Evolutionary conservation across 1,140 invertebrate species (phyloP), one percentile per base, ranked within the genome.

Genomic region (Diorhabda sublineata): DNA sequence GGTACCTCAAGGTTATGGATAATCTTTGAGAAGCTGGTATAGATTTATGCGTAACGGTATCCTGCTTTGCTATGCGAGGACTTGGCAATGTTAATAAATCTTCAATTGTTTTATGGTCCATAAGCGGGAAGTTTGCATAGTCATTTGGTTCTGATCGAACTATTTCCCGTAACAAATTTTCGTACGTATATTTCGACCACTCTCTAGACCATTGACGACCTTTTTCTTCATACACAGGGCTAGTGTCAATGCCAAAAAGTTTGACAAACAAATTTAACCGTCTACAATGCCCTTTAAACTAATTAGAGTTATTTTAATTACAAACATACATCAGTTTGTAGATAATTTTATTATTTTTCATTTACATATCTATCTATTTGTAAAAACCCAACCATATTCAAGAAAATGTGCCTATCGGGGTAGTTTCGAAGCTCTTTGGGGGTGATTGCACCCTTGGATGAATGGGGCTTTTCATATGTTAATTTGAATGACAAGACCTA

Each of bases 11-110:
- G 42, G 64, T 66, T 58, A 58, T 58, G 43, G 64, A 66, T 42
- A 66, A 42, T 59, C 64, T 58, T 58, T 66, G 52, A 57, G 47
- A 57, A 58, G 64, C 64, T 58, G 64, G 64, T 8, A 66, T 66
- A 42, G 56, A n/a, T 58, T 66, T 42, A 42, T 56, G 64, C 64
- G 58, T 66, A 58, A 58, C 56, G 11, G 57, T 66, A 44, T 66
- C 52, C 11, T 66, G 11, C 52, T 66, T 66, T 58, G 6, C 64
- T 41, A 66, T 66, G 41, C 6, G 9, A 6, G 64, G 47, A 58
- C 52, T n/a, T 56, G 56, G 11, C 41, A 65, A 57, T 65, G 8
- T 42, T 57, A 65, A 65, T 7, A 58, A 66, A 44, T 66, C 42
- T 58, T 44, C 11, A 58, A 58, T 45, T 58, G 41, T 66, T 58